These are phyloP conservation scores for Potamarius usumacintae DNA, from an alignment of 2,113 vertebrate genomes.

Conservation along the genomic window DNA sequence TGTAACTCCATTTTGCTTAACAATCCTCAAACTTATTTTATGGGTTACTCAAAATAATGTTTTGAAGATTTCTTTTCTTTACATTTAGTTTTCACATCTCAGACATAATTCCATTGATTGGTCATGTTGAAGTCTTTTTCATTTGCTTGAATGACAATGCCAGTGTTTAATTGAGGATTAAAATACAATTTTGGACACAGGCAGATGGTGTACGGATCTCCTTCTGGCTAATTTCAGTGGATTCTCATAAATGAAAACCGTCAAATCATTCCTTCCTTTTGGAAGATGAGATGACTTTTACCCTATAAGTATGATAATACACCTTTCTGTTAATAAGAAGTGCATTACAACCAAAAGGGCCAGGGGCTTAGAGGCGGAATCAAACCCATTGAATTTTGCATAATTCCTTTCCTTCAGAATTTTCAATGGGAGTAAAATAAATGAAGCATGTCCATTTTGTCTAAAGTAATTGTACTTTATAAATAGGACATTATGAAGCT, in stretches of 20 bases:
- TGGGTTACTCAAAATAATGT: not conserved
- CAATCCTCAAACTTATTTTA: not conserved
- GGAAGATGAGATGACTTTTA: constrained; percentile 44
- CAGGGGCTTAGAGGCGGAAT: constrained; percentile 10
- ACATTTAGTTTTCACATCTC: constrained; percentile 7
- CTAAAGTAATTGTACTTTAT: constrained; percentile 8
- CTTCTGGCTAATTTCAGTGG: constrained; percentile 56
- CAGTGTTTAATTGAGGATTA: constrained; percentile 14
- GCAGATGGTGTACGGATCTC: constrained; percentile 35
- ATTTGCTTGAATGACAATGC: constrained; percentile 9
- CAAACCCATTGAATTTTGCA: not conserved
- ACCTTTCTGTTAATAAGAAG: constrained; percentile 38
- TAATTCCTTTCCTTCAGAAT: constrained; percentile 9
- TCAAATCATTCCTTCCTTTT: constrained; percentile 42
- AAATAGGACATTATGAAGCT: constrained; percentile 5
- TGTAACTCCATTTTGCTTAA: not conserved
- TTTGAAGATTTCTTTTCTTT: constrained; percentile 14
- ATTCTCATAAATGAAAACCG: constrained; percentile 49
- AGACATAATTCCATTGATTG: constrained; percentile 34
- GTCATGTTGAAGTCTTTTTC: constrained; percentile 23
- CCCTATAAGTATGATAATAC: constrained; percentile 38
- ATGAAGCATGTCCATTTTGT: not conserved
- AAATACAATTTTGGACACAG: constrained; percentile 20
- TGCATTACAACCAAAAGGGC: not conserved
- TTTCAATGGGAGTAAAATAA: constrained; percentile 10